Conservation (phyloP, 2,113 vertebrate genomes). For the Ploceus nigricollis region DNA sequence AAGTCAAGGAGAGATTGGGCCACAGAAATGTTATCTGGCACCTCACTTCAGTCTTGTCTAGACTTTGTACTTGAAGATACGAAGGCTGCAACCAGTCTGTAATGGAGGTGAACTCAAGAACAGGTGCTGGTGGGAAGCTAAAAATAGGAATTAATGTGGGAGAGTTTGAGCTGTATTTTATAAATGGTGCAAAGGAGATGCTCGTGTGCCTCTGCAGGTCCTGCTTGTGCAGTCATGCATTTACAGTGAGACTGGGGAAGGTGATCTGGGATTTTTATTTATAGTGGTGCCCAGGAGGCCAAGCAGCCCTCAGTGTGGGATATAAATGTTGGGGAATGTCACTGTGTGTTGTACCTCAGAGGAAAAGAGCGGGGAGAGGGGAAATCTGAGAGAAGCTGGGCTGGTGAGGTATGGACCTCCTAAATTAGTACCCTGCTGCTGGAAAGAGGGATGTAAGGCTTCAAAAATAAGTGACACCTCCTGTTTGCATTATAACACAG, state of each 20-base stretch:
- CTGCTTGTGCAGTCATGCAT: not conserved
- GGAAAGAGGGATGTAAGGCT: not conserved
- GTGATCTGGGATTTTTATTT: not conserved
- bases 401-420: not conserved
- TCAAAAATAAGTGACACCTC: not conserved
- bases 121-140: slow-evolving; percentile 24
- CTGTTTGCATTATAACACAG: not conserved
- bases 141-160: not conserved
- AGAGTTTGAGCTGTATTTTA: not conserved
- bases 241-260: not conserved
- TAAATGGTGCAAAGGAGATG: not conserved
- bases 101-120: not conserved
- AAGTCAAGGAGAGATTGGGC: not conserved
- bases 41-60: not conserved
- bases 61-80: not conserved
- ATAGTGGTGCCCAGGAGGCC: not conserved
- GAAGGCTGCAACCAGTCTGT: not conserved
- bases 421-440: not conserved
- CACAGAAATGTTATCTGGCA: not conserved
- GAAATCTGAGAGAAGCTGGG: slow-evolving; percentile 1
- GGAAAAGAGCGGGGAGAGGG: not conserved
- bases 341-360: not conserved
- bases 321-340: not conserved
- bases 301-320: not conserved
- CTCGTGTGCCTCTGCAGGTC: not conserved